phyloP scores from a whole-genome alignment of 2,888 invertebrate species.

The Dorcus hopei region DNA sequence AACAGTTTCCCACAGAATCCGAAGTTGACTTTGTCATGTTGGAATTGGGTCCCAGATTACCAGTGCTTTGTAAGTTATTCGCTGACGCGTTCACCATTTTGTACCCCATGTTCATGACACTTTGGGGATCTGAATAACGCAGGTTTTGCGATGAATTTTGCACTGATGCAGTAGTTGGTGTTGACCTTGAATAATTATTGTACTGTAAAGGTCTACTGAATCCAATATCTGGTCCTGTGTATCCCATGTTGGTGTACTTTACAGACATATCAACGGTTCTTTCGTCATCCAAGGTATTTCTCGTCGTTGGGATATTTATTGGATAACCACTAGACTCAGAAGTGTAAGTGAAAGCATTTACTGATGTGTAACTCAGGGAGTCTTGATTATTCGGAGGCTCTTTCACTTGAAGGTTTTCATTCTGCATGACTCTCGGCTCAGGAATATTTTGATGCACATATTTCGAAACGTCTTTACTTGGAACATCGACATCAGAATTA shows the following conservation, averaged over 20 bases:
- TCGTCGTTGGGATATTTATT: constrained; percentile 36
- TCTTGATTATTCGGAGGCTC: constrained; percentile 1
- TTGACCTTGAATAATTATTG: constrained; percentile 24
- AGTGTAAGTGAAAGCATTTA: constrained; percentile 30
- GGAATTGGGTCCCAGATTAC: background rate
- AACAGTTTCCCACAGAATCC: background rate
- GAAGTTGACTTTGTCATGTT: background rate
- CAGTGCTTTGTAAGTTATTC: background rate
- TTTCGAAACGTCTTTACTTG: constrained; percentile 27
- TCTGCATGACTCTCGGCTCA: constrained; percentile 35
- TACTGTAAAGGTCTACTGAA: constrained; percentile 32
- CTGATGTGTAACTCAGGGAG: constrained; percentile 7
- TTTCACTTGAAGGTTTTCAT: constrained; percentile 8
- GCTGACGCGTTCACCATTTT: constrained; percentile 9
- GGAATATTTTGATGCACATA: constrained; percentile 41
- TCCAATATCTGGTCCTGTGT: constrained; percentile 40
- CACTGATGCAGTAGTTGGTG: constrained; percentile 9
- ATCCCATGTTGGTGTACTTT: constrained; percentile 47
- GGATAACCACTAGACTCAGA: constrained; percentile 32
- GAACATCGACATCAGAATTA: constrained; percentile 1
- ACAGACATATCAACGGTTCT: constrained; percentile 41
- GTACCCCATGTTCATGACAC: constrained; percentile 19
- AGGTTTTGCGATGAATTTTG: constrained; percentile 18
- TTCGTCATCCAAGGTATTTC: constrained; percentile 26
- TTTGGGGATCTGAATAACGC: constrained; percentile 18